These are phyloP conservation scores for Dicrurus megarhynchus DNA, from an alignment of 2,113 vertebrate genomes.

Conservation along the genomic window DNA sequence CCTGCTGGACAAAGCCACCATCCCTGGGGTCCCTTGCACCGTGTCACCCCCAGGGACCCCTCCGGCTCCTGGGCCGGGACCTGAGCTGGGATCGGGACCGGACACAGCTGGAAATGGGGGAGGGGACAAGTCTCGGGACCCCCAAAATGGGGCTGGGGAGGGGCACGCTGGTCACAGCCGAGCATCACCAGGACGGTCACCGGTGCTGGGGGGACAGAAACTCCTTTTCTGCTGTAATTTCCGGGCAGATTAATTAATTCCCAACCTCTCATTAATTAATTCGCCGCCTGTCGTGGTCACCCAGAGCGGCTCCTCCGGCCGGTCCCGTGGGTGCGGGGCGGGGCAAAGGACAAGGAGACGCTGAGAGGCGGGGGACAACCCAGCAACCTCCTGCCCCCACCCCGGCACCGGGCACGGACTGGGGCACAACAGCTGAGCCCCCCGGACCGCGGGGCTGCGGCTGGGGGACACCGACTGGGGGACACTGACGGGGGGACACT, in stretches of 20 bases:
- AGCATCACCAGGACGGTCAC: neutral
- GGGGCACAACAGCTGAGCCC: neutral
- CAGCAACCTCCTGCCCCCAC: neutral
- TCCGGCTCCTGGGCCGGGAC: accelerated
- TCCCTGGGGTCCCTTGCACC: accelerated
- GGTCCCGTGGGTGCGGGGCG: accelerated
- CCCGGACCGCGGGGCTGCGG: neutral
- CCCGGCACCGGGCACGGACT: neutral
- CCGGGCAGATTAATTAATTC: neutral
- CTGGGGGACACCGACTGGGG: no score
- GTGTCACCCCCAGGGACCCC: neutral
- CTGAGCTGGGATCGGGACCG: neutral
- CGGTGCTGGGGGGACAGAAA: neutral
- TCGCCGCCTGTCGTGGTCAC: neutral
- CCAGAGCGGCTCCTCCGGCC: neutral
- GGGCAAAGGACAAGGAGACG: neutral
- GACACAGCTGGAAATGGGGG: neutral
- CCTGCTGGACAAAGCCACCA: neutral
- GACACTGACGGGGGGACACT: no score
- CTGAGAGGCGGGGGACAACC: neutral
- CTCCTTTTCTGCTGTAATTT: accelerated
- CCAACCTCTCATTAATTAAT: neutral
- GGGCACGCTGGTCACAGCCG: accelerated
- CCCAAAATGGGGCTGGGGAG: neutral
- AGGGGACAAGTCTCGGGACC: neutral